These are phyloP conservation scores for Todiramphus chloris DNA, from an alignment of 2,113 vertebrate species.

Conservation along the genomic window DNA sequence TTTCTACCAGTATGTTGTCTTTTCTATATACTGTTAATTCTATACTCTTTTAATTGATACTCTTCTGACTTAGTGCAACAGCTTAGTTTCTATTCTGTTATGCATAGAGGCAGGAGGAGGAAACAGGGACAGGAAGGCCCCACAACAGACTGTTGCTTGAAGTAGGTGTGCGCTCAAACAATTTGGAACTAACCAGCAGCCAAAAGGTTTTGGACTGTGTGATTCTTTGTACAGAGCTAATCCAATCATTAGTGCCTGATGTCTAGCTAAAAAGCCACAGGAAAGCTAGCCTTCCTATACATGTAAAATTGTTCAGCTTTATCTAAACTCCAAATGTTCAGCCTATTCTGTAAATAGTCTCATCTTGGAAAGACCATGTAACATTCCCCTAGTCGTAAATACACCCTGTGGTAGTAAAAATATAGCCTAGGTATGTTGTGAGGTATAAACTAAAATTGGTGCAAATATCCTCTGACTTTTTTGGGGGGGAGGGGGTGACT, in stretches of 20 bases:
- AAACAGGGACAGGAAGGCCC: neutral
- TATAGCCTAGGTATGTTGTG: conserved; percentile 67
- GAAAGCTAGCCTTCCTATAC: conserved; percentile 67
- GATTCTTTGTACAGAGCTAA: conserved; percentile 74
- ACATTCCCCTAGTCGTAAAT: conserved; percentile 66
- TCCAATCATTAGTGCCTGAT: conserved; percentile 75
- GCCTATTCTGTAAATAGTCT: conserved; percentile 68
- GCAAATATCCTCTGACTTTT: conserved; percentile 61
- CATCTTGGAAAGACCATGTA: conserved; percentile 68
- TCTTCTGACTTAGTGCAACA: conserved; percentile 51
- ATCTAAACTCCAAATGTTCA: conserved; percentile 55
- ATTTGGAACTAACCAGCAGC: conserved; percentile 63
- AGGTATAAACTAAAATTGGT: conserved; percentile 68
- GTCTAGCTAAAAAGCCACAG: conserved; percentile 69
- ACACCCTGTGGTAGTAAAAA: conserved; percentile 62
- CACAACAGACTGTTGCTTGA: neutral
- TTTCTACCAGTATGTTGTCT: conserved; percentile 58
- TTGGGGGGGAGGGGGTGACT: neutral
- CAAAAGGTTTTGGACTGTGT: conserved; percentile 45
- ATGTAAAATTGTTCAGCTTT: conserved; percentile 69
- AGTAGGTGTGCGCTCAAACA: neutral
- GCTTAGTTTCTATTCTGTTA: conserved; percentile 54
- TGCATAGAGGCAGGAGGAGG: conserved; percentile 1
- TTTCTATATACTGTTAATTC: conserved; percentile 67
- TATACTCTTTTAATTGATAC: conserved; percentile 55